Evolutionary conservation across 2,888 invertebrate species (phyloP).

Genomic region (Phyllotreta striolata): DNA sequence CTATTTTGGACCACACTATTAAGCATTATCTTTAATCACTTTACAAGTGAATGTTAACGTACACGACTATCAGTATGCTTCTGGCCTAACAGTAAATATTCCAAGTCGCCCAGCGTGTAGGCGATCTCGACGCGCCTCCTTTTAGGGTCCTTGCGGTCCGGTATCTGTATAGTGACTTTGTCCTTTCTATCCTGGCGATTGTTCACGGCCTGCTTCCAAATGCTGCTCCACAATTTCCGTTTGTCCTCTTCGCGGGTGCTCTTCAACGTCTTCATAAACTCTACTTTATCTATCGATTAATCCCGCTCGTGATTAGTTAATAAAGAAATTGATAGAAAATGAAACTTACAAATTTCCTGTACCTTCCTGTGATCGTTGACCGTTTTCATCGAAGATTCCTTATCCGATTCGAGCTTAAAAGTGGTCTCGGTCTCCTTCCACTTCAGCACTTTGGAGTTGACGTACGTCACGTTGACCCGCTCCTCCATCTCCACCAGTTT

Average conservation of each 20-base stretch:
- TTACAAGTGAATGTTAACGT: too few species aligned
- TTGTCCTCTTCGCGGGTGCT: constrained; percentile 54
- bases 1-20: too few species aligned
- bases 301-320: constrained; percentile 29
- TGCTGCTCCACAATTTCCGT: constrained; percentile 54
- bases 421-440: constrained; percentile 51
- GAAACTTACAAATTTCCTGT: constrained; percentile 32
- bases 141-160: constrained; percentile 47
- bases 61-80: constrained; percentile 6
- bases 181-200: constrained; percentile 55
- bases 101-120: constrained; percentile 54
- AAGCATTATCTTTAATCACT: too few species aligned
- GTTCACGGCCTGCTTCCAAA: constrained; percentile 56
- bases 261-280: constrained; percentile 53
- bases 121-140: constrained; percentile 50
- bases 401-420: constrained; percentile 44
- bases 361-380: constrained; percentile 23
- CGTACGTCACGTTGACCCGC: constrained; percentile 47
- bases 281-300: constrained; percentile 51
- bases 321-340: constrained; percentile 17
- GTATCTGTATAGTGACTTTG: constrained; percentile 57
- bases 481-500: constrained; percentile 20
- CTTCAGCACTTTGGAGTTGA: constrained; percentile 50
- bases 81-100: constrained; percentile 45
- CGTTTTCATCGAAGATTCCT: constrained; percentile 32